These are phyloP conservation scores for Mus pahari DNA, from an alignment of 2,113 vertebrate species.

Conservation along the genomic window DNA sequence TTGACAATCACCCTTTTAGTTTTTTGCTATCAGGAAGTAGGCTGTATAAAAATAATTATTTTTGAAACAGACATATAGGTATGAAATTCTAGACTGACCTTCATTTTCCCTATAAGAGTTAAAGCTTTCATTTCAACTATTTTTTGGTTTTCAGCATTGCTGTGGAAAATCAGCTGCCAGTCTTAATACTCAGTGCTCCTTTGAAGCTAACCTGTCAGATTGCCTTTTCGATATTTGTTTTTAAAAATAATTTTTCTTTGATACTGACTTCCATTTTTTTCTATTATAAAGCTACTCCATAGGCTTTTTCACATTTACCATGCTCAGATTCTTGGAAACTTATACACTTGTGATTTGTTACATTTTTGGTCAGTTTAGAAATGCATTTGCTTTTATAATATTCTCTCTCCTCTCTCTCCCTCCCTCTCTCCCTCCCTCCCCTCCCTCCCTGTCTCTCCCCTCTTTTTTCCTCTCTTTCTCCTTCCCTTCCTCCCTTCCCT, in stretches of 20 bases:
- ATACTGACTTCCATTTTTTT: neutral
- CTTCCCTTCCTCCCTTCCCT: no score
- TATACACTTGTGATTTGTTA: neutral
- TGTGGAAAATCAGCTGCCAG: neutral
- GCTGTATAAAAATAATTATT: neutral
- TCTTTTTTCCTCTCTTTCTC: no score
- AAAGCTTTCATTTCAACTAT: neutral
- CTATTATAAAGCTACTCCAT: neutral
- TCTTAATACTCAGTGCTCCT: neutral
- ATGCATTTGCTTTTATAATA: neutral
- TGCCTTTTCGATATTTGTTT: neutral
- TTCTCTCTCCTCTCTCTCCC: no score
- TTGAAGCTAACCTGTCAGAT: neutral
- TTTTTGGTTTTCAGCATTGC: neutral
- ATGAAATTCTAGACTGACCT: neutral
- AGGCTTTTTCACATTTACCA: neutral
- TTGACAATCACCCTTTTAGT: neutral
- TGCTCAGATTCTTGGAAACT: neutral
- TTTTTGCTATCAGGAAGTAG: neutral
- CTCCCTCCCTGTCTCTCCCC: no score
- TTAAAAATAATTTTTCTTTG: neutral
- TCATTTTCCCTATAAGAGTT: neutral
- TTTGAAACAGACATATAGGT: neutral
- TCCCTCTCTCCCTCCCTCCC: no score
- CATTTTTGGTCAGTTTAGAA: neutral